These are phyloP conservation scores for Drosophila subpulchrella DNA, from an alignment of 1,140 invertebrate genomes.

Conservation along the genomic window DNA sequence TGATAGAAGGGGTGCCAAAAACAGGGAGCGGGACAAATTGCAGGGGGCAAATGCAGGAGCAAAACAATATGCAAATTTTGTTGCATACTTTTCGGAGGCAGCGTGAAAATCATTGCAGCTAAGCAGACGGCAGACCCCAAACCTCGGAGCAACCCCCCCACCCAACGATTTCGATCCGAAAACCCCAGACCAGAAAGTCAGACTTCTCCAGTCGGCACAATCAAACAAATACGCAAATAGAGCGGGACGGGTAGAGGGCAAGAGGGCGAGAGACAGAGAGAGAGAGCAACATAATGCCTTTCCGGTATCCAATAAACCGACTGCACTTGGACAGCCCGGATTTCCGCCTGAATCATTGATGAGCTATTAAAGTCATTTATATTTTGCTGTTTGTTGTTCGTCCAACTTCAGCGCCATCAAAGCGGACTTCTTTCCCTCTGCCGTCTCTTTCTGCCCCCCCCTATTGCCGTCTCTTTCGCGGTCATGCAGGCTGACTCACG, in stretches of 20 bases:
- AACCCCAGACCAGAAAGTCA: conserved; percentile 25
- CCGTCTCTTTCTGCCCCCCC: background rate
- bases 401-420: conserved; percentile 22
- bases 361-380: conserved; percentile 84
- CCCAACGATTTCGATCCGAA: background rate
- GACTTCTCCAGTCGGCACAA: conserved; percentile 32
- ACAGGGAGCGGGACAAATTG: conserved; percentile 46
- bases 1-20: conserved; percentile 7
- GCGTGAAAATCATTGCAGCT: conserved; percentile 80
- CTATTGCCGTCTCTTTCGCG: background rate
- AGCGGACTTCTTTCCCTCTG: background rate
- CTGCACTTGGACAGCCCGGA: conserved; percentile 84
- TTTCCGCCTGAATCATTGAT: conserved; percentile 84
- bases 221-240: conserved; percentile 34
- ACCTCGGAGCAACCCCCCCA: background rate
- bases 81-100: conserved; percentile 79
- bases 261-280: conserved; percentile 11
- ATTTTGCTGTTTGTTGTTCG: conserved; percentile 77
- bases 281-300: conserved; percentile 69
- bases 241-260: background rate
- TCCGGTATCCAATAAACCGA: conserved; percentile 83
- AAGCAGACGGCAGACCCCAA: conserved; percentile 48
- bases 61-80: conserved; percentile 82
- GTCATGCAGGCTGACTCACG: conserved; percentile 8
- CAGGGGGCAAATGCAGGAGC: conserved; percentile 47